Conservation (phyloP, 1,140 invertebrate species). For the Lepidurus packardi region DNA sequence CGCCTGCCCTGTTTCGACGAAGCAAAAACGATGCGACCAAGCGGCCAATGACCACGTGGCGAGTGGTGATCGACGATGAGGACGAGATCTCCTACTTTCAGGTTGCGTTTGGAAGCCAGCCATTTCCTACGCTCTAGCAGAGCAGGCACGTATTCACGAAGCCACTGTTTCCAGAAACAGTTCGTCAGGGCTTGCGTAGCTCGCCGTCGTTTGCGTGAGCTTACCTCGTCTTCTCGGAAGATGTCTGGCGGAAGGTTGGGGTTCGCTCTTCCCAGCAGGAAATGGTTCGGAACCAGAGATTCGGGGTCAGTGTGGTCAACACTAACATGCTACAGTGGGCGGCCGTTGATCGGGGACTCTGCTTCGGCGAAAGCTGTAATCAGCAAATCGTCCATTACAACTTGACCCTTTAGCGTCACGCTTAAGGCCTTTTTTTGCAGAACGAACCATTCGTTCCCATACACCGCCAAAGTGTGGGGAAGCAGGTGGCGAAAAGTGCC, state of each 20-base stretch:
- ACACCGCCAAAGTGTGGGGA: constrained; percentile 31
- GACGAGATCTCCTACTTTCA: too few relatives aligned
- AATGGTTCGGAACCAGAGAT: constrained; percentile 35
- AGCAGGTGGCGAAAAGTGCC: constrained; percentile 42
- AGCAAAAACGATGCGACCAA: too few relatives aligned
- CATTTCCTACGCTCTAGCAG: constrained; percentile 24
- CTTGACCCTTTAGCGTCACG: too few relatives aligned
- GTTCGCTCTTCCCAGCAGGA: constrained; percentile 30
- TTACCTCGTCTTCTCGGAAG: constrained; percentile 24
- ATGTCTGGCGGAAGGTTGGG: background rate
- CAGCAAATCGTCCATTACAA: too few relatives aligned
- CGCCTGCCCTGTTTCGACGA: too few relatives aligned
- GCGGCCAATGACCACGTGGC: too few relatives aligned
- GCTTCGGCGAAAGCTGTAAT: too few relatives aligned
- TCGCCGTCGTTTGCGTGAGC: constrained; percentile 28
- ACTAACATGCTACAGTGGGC: constrained; percentile 31
- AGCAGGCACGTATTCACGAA: constrained; percentile 31
- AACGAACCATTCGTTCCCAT: constrained; percentile 7
- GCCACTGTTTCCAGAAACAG: constrained; percentile 33
- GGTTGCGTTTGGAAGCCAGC: too few relatives aligned
- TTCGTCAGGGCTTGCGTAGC: constrained; percentile 27
- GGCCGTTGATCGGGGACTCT: too few relatives aligned
- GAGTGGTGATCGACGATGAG: too few relatives aligned
- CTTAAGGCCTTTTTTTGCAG: too few relatives aligned
- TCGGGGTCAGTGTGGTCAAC: constrained; percentile 32